Base-by-base conservation (phyloP, 2,888 invertebrate species). In the Lochmaea crataegi region DNA sequence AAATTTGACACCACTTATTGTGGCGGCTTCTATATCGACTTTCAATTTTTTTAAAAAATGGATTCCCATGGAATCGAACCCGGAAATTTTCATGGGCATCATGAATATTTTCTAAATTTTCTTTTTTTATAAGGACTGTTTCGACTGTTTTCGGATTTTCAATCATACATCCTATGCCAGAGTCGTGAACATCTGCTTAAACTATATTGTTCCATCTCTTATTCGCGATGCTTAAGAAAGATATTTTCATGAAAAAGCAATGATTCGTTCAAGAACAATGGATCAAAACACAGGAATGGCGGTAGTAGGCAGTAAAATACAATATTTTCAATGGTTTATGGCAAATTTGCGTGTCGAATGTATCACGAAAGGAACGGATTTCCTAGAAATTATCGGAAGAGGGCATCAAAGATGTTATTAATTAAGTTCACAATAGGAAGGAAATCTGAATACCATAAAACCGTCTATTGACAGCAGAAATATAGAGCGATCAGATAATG, bases 321-420 rank as follows among this genome's bases (percentile, higher is more conserved):
- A 10, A 42, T 18, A n/a, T 6, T 63, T 65, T 57, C 64, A 70
- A 56, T 72, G 74, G 67, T 74, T 76, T 76, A 76, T 72, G 70
- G 45, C n/a, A 22, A 22, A n/a, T 70, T 76, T 72, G 76, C 76
- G 74, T 76, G 76, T 60, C 61, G 26, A 48, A 63, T 58, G 38
- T 57, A 71, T 70, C 74, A 74, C 68, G 61, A 65, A 72, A 65
- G 65, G 57, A 53, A 57, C 67, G 74, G 74, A 76, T 76, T 72
- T 76, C 76, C 74, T 74, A 70, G 72, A 74, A 69, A 74, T 69
- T 72, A 72, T 65, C 65, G 42, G 65, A 70, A 48, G 65, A 65
- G 26, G 18, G 51, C 41, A 26, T 68, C 51, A 14, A 22, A 64
- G 56, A 26, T 57, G 64, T 64, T 64, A 65, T 70, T 70, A 64